A percentile compares a stretch with the other conserved stretches of the same genome.
Evolutionary conservation across 1,140 invertebrate species (phyloP).

Genomic region (Drepana arcuata): DNA sequence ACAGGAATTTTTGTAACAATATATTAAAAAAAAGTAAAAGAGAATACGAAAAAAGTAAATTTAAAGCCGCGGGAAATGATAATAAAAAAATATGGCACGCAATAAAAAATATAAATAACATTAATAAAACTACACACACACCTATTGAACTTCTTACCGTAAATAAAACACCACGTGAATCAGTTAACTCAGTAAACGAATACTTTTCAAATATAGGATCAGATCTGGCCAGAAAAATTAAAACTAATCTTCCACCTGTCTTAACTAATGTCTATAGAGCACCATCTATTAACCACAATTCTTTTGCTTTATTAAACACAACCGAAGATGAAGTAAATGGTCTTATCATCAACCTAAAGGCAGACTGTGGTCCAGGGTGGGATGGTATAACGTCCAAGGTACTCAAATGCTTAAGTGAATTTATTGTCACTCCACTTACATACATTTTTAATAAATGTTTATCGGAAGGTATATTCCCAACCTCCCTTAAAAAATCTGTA

Average conservation of each 20-base stretch:
- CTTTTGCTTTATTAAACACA: background rate
- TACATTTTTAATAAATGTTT: no score
- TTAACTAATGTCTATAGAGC: background rate
- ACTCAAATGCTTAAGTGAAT: no score
- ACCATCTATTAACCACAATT: background rate
- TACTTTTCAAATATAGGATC: background rate
- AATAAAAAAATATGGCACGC: slow-evolving; percentile 1
- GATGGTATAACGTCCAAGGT: no score
- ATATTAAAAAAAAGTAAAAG: slow-evolving; percentile 1
- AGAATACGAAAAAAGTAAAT: background rate
- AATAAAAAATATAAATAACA: background rate
- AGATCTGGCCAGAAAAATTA: background rate
- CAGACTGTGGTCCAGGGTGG: background rate
- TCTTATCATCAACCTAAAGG: background rate
- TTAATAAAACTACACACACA: slow-evolving; percentile 3
- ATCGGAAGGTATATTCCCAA: no score
- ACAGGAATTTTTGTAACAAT: slow-evolving; percentile 2
- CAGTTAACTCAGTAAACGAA: background rate
- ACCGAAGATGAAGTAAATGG: background rate
- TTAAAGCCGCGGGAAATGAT: background rate
- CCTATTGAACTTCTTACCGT: background rate
- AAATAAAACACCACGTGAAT: background rate
- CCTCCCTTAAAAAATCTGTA: no score
- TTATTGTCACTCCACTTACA: no score
- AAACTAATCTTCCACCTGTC: background rate